phyloP scores from a whole-genome alignment of 1,140 invertebrate genomes.

The Drosophila novamexicana region DNA sequence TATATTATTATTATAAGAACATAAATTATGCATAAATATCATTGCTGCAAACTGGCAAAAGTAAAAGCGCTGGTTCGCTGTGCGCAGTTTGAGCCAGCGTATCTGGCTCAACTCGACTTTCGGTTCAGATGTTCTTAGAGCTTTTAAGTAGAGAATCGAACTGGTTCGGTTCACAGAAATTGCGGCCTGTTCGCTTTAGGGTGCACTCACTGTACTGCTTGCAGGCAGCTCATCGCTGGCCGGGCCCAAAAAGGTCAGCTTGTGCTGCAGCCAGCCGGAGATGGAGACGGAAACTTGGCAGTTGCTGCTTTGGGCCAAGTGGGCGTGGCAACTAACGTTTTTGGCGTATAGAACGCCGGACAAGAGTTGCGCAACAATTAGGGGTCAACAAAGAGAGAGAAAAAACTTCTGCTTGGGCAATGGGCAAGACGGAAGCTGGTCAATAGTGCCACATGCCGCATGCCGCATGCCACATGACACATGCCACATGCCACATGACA shows the following conservation, averaged over 20 bases:
- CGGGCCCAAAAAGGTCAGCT: conserved; percentile 59
- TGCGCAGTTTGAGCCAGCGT: too few relatives aligned
- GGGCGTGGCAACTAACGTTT: conserved; percentile 74
- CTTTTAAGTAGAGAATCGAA: too few relatives aligned
- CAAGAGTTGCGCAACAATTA: conserved; percentile 6
- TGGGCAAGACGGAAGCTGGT: conserved; percentile 29
- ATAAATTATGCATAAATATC: too few relatives aligned
- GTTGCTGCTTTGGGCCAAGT: conserved; percentile 23
- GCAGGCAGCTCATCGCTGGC: conserved; percentile 8
- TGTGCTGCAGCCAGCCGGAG: background rate
- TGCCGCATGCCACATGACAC: conserved; percentile 16
- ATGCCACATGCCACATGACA: conserved; percentile 15
- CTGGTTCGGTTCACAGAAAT: background rate
- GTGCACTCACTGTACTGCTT: background rate
- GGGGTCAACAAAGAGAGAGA: too few relatives aligned
- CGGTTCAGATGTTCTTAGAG: too few relatives aligned
- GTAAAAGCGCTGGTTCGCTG: too few relatives aligned
- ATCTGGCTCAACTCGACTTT: too few relatives aligned
- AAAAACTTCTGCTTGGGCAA: conserved; percentile 1
- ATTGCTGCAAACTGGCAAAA: too few relatives aligned
- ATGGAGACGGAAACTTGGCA: background rate
- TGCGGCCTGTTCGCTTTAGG: background rate
- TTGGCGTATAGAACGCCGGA: background rate
- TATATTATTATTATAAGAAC: too few relatives aligned
- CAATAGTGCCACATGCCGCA: conserved; percentile 1